Base-by-base conservation (phyloP, 64 coral and sea anemone species). In the Stichodactyla helianthus region DNA sequence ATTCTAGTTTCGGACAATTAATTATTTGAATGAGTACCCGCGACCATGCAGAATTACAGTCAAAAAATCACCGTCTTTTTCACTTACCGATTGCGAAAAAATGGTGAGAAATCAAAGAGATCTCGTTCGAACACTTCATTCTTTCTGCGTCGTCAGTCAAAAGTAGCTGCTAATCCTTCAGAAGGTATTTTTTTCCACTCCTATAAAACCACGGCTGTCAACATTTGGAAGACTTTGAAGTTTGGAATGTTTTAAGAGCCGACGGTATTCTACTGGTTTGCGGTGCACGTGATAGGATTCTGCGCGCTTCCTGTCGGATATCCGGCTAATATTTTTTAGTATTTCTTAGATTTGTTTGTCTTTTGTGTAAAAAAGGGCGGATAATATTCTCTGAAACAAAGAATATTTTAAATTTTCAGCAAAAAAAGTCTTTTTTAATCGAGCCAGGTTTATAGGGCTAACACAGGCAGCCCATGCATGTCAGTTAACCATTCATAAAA, bases 201-300 rank as follows among this genome's bases (percentile, higher is more conserved):
- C 62, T 65, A n/a, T 65, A 5, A 65, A 65, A 65, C 62, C 19
- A 65, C 62, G 5, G 7, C 62, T 65, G 62, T 65, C 62, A 65
- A 12, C 62, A 13, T 65, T 18, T 65, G 6, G 62, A 65, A 65
- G 62, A 22, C 22, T 44, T 44, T 44, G 35, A n/a, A 65, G 62
- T 65, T 65, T 65, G 62, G 62, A 65, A 65, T 65, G 62, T 65
- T 65, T 65, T 65, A 22, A 62, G 62, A 65, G 62, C 62, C 62
- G 62, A 65, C 62, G 20, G 62, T 65, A 22, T 65, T 65, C 62
- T 65, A 65, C 62, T 65, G 62, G 62, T 65, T 65, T 65, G 62
- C 62, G 62, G 62, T 65, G 20, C 18, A 65, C 15, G 62, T 65
- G 20, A 65, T 4, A n/a, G 20, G 62, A 65, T 65, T 65, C 62